Base-by-base conservation (phyloP, 2,797 vertebrate species). In the Eleutherodactylus coqui region DNA sequence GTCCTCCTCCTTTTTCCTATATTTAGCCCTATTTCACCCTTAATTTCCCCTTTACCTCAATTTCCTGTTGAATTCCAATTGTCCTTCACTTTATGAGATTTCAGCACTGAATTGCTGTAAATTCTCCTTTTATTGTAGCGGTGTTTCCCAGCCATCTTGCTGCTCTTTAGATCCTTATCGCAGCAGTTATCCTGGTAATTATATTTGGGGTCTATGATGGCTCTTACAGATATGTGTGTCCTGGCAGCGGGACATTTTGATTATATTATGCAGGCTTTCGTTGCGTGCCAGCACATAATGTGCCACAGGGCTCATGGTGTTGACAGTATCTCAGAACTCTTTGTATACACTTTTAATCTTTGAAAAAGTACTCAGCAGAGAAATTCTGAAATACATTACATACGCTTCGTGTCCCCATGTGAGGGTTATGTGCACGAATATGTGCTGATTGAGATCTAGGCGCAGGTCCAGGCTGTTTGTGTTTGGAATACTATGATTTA, bases 41-140 rank as follows among this genome's bases (percentile, higher is more conserved):
- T 82, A 21, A 85, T 90, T 91, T 91, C 89, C 64, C 81, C 89
- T 89, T 88, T 38, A 21, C 5, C 14, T 62, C 24, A 60, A 60
- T 41, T 79, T 43, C 21, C 76, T 29, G 11, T 3, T 41, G 1
- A n/a, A 3, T 55, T 43, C 10, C 24, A 0, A 21, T 41, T 2
- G 41, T 27, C 13, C 75, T 34, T 76, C 29, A 21, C 29, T 36
- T 32, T 32, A 6, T 8, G 9, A 75, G 45, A 16, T 75, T 47
- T 34, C 29, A 13, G 11, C 41, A 5, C 70, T 45, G 36, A 41
- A 41, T 43, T n/a, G 24, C 69, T 49, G 36, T 89, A 90, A 85
- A 86, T 86, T 49, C 83, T 49, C 82, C 45, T 86, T 75, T 83
- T 49, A 58, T 73, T 32, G 55, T 24, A 43, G 76, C 32, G 3